Evolutionary conservation across 2,888 invertebrate genomes (phyloP), one percentile per base, ranked within the genome.

Genomic region (Polydrusus cervinus): DNA sequence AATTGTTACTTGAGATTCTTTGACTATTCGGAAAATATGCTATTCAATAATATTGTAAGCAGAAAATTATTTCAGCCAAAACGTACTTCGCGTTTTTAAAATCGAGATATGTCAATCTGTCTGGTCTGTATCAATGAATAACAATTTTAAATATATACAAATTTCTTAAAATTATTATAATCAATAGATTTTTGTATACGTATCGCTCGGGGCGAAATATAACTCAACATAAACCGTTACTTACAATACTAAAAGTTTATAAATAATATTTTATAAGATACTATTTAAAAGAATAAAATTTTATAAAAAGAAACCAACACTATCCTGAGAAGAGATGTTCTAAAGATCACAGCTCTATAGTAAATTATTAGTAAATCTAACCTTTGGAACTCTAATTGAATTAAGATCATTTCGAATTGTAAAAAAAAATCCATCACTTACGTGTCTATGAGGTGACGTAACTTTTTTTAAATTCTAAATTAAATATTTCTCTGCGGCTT

Each of bases 91-190:
- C 49, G 20, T 30, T 34, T 7, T 71, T 79, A 80, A 76, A 78
- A 79, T 79, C 72, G 70, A 81, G 84, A 84, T 6, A 83, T 57
- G 74, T 76, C 68, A 73, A 57, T 77, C 77, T 74, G 77, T 71
- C 43, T 74, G 71, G 74, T 65, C 71, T 74, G 71, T 30, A 70
- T 45, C 65, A 74, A 40, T 49, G 57, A 85, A 85, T 85, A 86
- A 86, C 84, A 85, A 66, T 66, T 65, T 65, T 67, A 64, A 85
- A 85, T 86, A 86, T 87, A 84, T 86, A 87, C 86, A 86, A 84
- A 85, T 84, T 84, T 82, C 82, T 86, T 84, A 85, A 84, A 85
- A 71, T 43, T 67, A 53, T 82, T 85, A 85, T 84, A 84, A 82
- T 84, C 82, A 83, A 83, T 83, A 83, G 65, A 55, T 76, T 64